These are phyloP conservation scores for Actinemys pallida DNA, from an alignment of 2,113 vertebrate species.

Conservation along the genomic window DNA sequence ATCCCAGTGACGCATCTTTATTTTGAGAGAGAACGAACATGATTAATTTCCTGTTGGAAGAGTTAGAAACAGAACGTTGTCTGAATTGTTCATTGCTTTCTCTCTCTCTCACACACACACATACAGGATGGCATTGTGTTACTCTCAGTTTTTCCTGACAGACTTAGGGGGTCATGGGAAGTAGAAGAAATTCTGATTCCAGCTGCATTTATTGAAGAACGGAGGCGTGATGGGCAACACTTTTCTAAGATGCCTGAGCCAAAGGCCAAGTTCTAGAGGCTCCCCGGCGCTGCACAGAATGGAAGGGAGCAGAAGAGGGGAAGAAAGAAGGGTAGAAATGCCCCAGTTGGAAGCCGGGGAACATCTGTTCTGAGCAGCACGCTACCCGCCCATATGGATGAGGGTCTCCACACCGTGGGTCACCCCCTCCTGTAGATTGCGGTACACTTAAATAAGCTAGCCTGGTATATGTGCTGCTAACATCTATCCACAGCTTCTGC, in stretches of 20 bases:
- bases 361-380: too few relatives aligned
- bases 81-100: neutral
- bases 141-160: neutral
- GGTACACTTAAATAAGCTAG: too few relatives aligned
- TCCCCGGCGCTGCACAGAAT: neutral
- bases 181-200: neutral
- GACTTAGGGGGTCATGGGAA: neutral
- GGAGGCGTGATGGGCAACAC: neutral
- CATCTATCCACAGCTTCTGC: neutral
- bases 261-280: neutral
- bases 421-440: too few relatives aligned
- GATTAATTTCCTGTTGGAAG: slow-evolving; percentile 13
- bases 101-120: too few relatives aligned
- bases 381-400: too few relatives aligned
- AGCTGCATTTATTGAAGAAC: neutral
- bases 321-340: neutral
- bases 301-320: neutral
- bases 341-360: neutral
- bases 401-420: too few relatives aligned
- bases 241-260: neutral
- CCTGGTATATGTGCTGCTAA: neutral
- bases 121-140: neutral
- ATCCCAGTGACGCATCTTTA: neutral
- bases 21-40: neutral
- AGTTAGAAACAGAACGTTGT: neutral